Percentiles rank a stretch among this genome's conserved stretches.
Conservation (phyloP, 1,140 invertebrate genomes). For the Drosophila sucinea region DNA sequence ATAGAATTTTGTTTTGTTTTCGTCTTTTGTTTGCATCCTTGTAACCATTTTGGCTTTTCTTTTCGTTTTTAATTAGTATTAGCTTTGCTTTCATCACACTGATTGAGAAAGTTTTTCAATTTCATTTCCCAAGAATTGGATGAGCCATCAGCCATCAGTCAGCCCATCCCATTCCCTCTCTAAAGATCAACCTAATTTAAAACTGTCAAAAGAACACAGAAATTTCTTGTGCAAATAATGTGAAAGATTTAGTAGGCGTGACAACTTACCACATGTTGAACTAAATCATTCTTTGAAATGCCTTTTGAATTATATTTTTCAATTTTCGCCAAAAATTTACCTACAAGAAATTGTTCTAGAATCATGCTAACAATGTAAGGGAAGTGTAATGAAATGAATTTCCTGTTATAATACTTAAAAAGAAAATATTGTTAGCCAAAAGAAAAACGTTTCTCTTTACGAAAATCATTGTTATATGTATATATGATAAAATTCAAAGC, state of each 20-base stretch:
- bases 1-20: slow-evolving; percentile 20
- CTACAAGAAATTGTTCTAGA: not conserved
- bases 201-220: slow-evolving; percentile 43
- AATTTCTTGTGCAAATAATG: not conserved
- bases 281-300: slow-evolving; percentile 12
- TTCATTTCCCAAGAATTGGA: not conserved
- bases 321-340: not conserved
- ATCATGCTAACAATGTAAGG: not conserved
- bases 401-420: too few species aligned
- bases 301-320: not conserved
- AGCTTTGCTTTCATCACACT: not conserved
- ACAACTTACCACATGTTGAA: slow-evolving; percentile 16
- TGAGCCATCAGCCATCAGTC: not conserved
- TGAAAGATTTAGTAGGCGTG: slow-evolving; percentile 12
- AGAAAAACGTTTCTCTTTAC: too few species aligned
- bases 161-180: not conserved
- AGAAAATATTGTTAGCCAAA: too few species aligned
- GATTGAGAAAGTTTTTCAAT: slow-evolving; percentile 20
- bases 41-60: slow-evolving; percentile 39
- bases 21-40: slow-evolving; percentile 31
- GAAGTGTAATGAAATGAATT: not conserved
- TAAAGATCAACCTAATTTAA: slow-evolving; percentile 60
- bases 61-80: slow-evolving; percentile 28
- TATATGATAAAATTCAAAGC: too few species aligned
- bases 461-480: too few species aligned